These are phyloP conservation scores for Diorhabda elongata DNA, from an alignment of 1,140 invertebrate genomes.

Conservation along the genomic window DNA sequence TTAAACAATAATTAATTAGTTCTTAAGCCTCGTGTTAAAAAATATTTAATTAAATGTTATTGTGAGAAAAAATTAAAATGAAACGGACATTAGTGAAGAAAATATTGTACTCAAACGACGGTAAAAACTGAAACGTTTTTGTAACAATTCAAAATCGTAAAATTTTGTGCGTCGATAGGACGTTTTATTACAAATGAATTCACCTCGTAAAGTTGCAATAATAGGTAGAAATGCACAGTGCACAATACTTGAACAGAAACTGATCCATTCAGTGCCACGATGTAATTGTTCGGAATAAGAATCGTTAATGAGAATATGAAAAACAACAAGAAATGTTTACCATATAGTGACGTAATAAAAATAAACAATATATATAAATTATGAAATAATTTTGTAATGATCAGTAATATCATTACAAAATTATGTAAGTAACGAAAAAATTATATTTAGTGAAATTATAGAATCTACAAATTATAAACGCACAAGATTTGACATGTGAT, in stretches of 20 bases:
- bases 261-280: background rate
- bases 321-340: too few relatives aligned
- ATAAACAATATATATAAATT: too few relatives aligned
- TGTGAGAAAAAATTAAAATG: constrained; percentile 30
- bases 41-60: constrained; percentile 36
- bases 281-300: too few relatives aligned
- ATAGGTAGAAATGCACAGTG: constrained; percentile 41
- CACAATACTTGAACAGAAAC: constrained; percentile 22
- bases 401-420: too few relatives aligned
- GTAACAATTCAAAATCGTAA: constrained; percentile 19
- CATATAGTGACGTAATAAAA: too few relatives aligned
- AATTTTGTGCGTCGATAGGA: constrained; percentile 34
- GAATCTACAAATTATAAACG: too few relatives aligned
- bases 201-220: constrained; percentile 28
- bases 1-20: constrained; percentile 37
- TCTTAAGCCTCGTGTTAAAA: constrained; percentile 34
- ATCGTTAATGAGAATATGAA: too few relatives aligned
- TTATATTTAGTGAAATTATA: too few relatives aligned
- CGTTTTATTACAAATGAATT: constrained; percentile 13
- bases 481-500: too few relatives aligned
- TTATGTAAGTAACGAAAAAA: too few relatives aligned
- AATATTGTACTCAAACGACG: background rate
- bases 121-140: background rate
- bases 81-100: constrained; percentile 6
- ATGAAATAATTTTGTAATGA: too few relatives aligned